A percentile compares a stretch with the other conserved stretches of the same genome.
These are phyloP conservation scores for Alviniconcha marisindica DNA, from an alignment of 1,140 invertebrate species.

Conservation along the genomic window DNA sequence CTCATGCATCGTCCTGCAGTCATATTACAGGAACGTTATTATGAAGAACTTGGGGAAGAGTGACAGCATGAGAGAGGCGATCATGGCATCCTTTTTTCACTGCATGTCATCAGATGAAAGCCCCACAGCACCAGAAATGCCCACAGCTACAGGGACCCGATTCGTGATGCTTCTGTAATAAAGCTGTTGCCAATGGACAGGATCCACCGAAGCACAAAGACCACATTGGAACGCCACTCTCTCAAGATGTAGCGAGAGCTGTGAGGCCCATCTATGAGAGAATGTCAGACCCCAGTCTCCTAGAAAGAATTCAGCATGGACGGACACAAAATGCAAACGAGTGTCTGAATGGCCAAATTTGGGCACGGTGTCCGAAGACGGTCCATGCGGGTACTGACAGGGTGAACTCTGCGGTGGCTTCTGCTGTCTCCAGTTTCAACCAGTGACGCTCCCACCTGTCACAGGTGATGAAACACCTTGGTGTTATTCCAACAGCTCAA, in stretches of 20 bases:
- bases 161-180: slow-evolving; percentile 40
- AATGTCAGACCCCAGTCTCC: background rate
- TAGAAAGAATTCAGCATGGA: background rate
- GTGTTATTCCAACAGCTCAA: too few relatives aligned
- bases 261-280: slow-evolving; percentile 16
- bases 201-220: too few relatives aligned
- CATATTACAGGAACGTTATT: background rate
- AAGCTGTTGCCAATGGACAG: background rate
- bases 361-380: background rate
- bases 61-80: slow-evolving; percentile 9
- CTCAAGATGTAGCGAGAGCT: background rate
- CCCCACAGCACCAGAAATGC: slow-evolving; percentile 24
- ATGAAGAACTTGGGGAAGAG: background rate
- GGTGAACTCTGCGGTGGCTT: too few relatives aligned
- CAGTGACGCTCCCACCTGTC: too few relatives aligned
- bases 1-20: background rate
- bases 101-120: background rate
- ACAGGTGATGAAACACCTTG: too few relatives aligned
- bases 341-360: background rate
- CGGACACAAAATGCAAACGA: slow-evolving; percentile 39
- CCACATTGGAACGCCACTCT: background rate
- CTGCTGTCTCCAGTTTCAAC: too few relatives aligned
- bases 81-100: slow-evolving; percentile 26
- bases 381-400: too few relatives aligned
- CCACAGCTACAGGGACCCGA: slow-evolving; percentile 12